A percentile compares a stretch with the other conserved stretches of the same genome.
Evolutionary conservation across 2,113 vertebrate genomes (phyloP).

Genomic region (Gymnobelideus leadbeateri): DNA sequence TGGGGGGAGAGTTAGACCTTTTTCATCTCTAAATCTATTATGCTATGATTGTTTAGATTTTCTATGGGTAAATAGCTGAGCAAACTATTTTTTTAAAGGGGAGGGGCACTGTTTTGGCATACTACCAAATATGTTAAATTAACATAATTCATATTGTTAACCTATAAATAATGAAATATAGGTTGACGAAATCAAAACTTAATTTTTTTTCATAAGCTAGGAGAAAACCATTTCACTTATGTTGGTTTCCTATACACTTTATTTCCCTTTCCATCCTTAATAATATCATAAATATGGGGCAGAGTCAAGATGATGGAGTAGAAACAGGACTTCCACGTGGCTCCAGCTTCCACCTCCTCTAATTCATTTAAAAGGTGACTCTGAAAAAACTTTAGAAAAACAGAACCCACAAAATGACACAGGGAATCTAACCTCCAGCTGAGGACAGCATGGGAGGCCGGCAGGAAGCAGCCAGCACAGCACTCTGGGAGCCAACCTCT

Average conservation of each 20-base stretch:
- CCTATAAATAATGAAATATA: slow-evolving; percentile 6
- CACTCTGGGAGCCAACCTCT: too few relatives aligned
- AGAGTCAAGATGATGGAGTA: too few relatives aligned
- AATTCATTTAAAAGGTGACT: too few relatives aligned
- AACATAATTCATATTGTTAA: not conserved
- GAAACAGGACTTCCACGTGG: too few relatives aligned
- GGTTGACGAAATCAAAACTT: not conserved
- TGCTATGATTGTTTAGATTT: not conserved
- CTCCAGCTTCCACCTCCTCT: too few relatives aligned
- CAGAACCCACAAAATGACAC: too few relatives aligned
- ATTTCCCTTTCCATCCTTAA: not conserved
- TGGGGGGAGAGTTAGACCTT: not conserved
- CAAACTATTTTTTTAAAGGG: not conserved
- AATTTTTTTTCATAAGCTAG: not conserved
- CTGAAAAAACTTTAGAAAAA: too few relatives aligned
- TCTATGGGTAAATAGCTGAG: not conserved
- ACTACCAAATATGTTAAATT: not conserved
- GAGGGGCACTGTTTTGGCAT: not conserved
- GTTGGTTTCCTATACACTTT: not conserved
- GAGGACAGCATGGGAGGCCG: too few relatives aligned
- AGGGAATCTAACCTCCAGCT: too few relatives aligned
- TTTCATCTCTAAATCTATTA: not conserved
- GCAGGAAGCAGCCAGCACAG: too few relatives aligned
- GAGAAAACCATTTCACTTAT: not conserved
- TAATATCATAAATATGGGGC: too few relatives aligned